These are phyloP conservation scores for Xerus rutilus DNA, from an alignment of 2,797 vertebrate genomes.

Conservation along the genomic window DNA sequence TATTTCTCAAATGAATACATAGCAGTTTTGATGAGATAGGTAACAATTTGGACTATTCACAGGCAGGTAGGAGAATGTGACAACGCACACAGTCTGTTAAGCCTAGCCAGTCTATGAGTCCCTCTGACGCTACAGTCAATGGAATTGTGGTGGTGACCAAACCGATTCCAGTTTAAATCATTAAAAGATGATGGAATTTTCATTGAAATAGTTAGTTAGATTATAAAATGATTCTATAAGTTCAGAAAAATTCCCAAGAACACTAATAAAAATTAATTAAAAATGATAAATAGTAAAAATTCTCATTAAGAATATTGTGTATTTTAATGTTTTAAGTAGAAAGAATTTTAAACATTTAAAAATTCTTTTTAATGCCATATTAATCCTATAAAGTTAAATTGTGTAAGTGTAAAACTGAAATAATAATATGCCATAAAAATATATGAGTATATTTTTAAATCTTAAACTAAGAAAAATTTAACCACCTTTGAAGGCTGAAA, in stretches of 20 bases:
- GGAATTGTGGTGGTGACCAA: neutral
- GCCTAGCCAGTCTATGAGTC: neutral
- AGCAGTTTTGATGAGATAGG: neutral
- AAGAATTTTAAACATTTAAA: slow-evolving; percentile 27
- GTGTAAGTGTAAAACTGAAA: slow-evolving; percentile 24
- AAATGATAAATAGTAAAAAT: slow-evolving; percentile 4
- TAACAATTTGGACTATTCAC: neutral
- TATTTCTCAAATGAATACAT: neutral
- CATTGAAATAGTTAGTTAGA: neutral
- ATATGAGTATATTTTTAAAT: slow-evolving; percentile 36
- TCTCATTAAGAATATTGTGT: neutral
- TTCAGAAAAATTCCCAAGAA: slow-evolving; percentile 15
- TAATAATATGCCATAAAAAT: slow-evolving; percentile 45
- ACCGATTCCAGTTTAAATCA: neutral
- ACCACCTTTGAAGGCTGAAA: slow-evolving; percentile 34
- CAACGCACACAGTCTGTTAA: neutral
- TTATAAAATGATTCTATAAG: neutral
- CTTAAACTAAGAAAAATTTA: slow-evolving; percentile 7
- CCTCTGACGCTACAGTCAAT: neutral
- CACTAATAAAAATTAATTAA: slow-evolving; percentile 21
- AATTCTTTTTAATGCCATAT: neutral
- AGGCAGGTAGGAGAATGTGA: neutral
- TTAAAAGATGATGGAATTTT: neutral
- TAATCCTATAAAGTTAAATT: slow-evolving; percentile 44
- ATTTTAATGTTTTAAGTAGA: slow-evolving; percentile 10